Base-by-base conservation (phyloP, 2,888 invertebrate genomes). In the Geophilus truncorum region DNA sequence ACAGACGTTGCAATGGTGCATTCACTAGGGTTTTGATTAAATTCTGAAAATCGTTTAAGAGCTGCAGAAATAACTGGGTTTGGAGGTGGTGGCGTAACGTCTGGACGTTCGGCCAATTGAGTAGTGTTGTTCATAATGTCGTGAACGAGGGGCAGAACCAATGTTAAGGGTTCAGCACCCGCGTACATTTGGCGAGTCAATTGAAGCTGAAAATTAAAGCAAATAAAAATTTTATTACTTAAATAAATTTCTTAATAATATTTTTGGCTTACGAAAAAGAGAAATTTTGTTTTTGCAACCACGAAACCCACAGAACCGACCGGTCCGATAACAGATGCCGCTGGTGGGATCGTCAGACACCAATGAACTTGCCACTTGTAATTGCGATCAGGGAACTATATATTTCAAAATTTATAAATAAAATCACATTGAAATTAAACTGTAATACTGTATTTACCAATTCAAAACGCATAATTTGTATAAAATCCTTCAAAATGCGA, bases 1-100 rank as follows among this genome's bases (percentile, higher is more conserved):
- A 97, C 92, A 23, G 96, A 95, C 34, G 96, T 96, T 88, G 94
- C 96, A 80, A 97, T 90, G 18, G 95, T 94, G 87, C 97, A 97
- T 86, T 97, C 96, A 84, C 82, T 80, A 23, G 81, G 81, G 18
- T 81, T 80, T 45, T 57, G 81, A 62, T 81, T 81, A 32, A 80
- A 81, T 18, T 82, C 82, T 21, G 82, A 79, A 77, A 81, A 82
- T n/a, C 82, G 79, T 78, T 81, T 81, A 18, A 82, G 45, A 1
- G 77, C 80, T 45, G 80, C 81, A 18, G 62, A 77, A 15, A 82
- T 81, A 25, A 82, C 80, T 1, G 81, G 81, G 23, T 83, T 82
- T 36, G 82, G 78, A 12, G 81, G 81, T 12, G 84, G 83, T 28
- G 83, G 84, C 70, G 84, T 82, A 83, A 84, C 82, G 30, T 84